Percentiles rank a stretch among this genome's conserved stretches.
These are phyloP conservation scores for Thelaira solivaga DNA, from an alignment of 2,888 invertebrate species.

Conservation along the genomic window DNA sequence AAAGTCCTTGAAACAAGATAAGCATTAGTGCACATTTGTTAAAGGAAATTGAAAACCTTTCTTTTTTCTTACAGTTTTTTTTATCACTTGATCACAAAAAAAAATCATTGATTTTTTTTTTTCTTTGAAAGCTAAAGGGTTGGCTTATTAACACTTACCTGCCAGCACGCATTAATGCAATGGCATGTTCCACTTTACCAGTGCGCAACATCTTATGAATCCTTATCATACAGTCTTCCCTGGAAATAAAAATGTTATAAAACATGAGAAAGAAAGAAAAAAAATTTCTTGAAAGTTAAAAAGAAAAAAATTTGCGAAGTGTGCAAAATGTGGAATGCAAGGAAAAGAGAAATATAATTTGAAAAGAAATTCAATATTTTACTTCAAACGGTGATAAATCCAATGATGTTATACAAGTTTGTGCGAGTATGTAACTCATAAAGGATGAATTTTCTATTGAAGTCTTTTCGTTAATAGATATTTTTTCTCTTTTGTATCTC, in stretches of 20 bases:
- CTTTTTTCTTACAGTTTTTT: neutral
- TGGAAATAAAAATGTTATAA: slow-evolving; percentile 74
- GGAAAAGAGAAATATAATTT: slow-evolving; percentile 35
- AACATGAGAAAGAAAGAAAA: slow-evolving; percentile 28
- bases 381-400: neutral
- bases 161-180: slow-evolving; percentile 89
- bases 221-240: slow-evolving; percentile 90
- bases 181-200: slow-evolving; percentile 85
- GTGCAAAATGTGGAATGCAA: slow-evolving; percentile 30
- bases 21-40: slow-evolving; percentile 24
- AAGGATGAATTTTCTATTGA: neutral
- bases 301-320: neutral
- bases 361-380: slow-evolving; percentile 34
- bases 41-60: slow-evolving; percentile 45
- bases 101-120: neutral
- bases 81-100: neutral
- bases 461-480: neutral
- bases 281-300: neutral
- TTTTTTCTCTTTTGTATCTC: too few species aligned
- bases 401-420: slow-evolving; percentile 16
- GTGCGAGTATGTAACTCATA: neutral
- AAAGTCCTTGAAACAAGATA: slow-evolving; percentile 1
- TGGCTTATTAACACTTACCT: slow-evolving; percentile 77
- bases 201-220: slow-evolving; percentile 87
- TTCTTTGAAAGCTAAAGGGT: neutral